Percentiles rank a stretch among this genome's conserved stretches.
These are phyloP conservation scores for Calliopsis andreniformis DNA, from an alignment of 1,140 invertebrate species.

Conservation along the genomic window DNA sequence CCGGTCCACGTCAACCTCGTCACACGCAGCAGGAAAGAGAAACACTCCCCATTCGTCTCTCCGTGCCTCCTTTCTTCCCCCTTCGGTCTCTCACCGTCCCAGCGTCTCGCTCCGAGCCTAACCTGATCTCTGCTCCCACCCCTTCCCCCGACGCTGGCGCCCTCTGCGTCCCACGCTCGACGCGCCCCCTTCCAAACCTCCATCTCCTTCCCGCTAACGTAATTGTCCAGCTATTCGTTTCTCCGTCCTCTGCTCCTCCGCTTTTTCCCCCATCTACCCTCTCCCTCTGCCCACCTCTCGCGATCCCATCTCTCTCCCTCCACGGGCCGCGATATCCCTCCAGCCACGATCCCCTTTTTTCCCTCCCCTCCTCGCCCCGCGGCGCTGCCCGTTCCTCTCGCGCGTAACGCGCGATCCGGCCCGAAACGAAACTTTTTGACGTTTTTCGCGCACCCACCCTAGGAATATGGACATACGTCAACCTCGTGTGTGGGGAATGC, in stretches of 20 bases:
- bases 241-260: background rate
- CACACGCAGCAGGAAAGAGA: slow-evolving; percentile 48
- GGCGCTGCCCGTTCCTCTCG: slow-evolving; percentile 30
- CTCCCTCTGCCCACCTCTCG: background rate
- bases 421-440: slow-evolving; percentile 74
- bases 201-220: slow-evolving; percentile 15
- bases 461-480: slow-evolving; percentile 74
- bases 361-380: background rate
- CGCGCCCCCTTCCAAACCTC: too few relatives aligned
- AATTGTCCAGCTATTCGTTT: background rate
- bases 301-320: slow-evolving; percentile 6
- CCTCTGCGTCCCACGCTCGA: too few relatives aligned
- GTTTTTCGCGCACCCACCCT: slow-evolving; percentile 73
- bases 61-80: slow-evolving; percentile 10
- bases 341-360: background rate
- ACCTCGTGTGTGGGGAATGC: slow-evolving; percentile 78
- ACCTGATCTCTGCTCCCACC: too few relatives aligned
- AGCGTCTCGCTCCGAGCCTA: too few relatives aligned
- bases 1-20: slow-evolving; percentile 67
- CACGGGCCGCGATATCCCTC: background rate
- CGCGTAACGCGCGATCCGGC: slow-evolving; percentile 53
- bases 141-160: too few relatives aligned
- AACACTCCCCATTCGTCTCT: slow-evolving; percentile 34
- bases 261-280: background rate
- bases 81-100: too few relatives aligned